Percentiles rank a stretch among this genome's conserved stretches.
Evolutionary conservation across 2,113 vertebrate species (phyloP).

Genomic region (Forbesichthys papilliferus): DNA sequence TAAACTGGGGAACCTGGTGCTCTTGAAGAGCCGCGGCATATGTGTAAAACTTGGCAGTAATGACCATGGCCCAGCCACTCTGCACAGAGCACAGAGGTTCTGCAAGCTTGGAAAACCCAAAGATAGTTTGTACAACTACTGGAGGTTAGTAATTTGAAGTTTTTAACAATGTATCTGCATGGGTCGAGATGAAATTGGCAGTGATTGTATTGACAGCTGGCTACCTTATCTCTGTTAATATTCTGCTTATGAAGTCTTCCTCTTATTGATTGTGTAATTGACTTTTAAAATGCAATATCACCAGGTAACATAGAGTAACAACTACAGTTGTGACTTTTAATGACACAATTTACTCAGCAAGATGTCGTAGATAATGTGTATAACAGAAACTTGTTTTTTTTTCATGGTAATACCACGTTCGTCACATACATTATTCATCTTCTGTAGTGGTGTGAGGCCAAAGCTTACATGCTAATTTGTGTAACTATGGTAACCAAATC

Average conservation of each 20-base stretch:
- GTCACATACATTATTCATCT: constrained; percentile 30
- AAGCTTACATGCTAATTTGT: constrained; percentile 27
- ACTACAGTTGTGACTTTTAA: constrained; percentile 62
- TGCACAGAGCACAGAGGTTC: constrained; percentile 5
- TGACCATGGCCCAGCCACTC: constrained; percentile 9
- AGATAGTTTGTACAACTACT: constrained; percentile 7
- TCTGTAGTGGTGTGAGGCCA: not conserved
- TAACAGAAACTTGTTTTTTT: constrained; percentile 28
- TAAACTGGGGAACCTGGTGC: constrained; percentile 37
- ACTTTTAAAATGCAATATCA: constrained; percentile 68
- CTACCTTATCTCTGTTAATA: constrained; percentile 65
- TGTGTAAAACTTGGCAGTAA: constrained; percentile 32
- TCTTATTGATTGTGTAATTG: constrained; percentile 62
- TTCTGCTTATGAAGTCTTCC: constrained; percentile 63
- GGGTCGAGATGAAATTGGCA: constrained; percentile 38
- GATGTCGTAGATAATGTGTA: constrained; percentile 42
- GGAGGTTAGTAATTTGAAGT: constrained; percentile 5
- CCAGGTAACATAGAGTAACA: constrained; percentile 42
- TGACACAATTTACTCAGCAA: constrained; percentile 59
- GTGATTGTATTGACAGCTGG: constrained; percentile 52
- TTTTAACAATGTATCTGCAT: constrained; percentile 19
- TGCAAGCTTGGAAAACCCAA: constrained; percentile 3
- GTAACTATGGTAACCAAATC: constrained; percentile 8
- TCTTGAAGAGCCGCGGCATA: constrained; percentile 44
- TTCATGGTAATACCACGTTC: constrained; percentile 37